Percentiles rank a stretch among this genome's conserved stretches.
These are phyloP conservation scores for Cerceris rybyensis DNA, from an alignment of 2,888 invertebrate genomes.

Conservation along the genomic window DNA sequence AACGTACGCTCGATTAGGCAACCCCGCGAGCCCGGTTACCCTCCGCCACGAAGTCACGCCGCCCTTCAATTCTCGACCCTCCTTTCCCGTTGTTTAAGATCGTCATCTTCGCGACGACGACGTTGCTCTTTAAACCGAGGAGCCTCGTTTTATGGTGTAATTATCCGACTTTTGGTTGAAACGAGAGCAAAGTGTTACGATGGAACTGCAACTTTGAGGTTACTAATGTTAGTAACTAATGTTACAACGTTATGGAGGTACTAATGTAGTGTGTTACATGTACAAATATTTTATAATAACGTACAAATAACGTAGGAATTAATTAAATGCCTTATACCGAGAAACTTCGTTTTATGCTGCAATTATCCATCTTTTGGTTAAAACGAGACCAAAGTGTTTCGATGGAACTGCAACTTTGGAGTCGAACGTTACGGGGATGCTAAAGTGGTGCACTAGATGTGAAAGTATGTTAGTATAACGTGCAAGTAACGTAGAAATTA, in stretches of 20 bases:
- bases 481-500: no score
- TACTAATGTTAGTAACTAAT: no score
- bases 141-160: not conserved
- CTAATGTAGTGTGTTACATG: no score
- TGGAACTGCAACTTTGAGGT: not conserved
- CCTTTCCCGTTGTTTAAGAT: conserved; percentile 3
- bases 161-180: not conserved
- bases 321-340: not conserved
- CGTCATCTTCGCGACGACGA: conserved; percentile 26
- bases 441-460: no score
- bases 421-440: no score
- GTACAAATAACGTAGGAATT: no score
- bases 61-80: conserved; percentile 36
- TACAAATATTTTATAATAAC: no score
- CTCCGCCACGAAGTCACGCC: conserved; percentile 35
- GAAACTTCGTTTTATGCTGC: not conserved
- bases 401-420: no score
- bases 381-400: no score
- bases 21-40: conserved; percentile 48
- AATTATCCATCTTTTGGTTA: not conserved
- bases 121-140: conserved; percentile 2
- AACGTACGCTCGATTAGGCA: conserved; percentile 76
- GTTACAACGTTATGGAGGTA: no score
- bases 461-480: no score
- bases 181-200: not conserved